Base-by-base conservation (phyloP, 2,797 vertebrate genomes). In the Pseudotriccus pelzelni region DNA sequence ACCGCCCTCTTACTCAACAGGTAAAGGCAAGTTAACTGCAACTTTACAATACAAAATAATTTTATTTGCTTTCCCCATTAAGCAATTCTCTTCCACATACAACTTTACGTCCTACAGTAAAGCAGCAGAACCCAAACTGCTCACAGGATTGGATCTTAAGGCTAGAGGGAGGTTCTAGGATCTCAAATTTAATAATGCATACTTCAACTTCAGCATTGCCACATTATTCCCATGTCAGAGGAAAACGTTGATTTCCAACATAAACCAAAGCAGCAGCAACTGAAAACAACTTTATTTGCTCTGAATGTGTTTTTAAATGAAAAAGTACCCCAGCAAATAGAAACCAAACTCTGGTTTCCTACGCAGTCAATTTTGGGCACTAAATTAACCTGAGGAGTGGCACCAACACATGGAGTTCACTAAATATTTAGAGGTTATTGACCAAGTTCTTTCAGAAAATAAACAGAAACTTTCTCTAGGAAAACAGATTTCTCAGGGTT, bases 351-450 rank as follows among this genome's bases (percentile, higher is more conserved):
- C 18, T 15, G 6, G 30, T 34, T 89, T 47, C 64, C 74, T 63
- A 44, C 0, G 0, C 1, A 1, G 15, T 43, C 13, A 25, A 44
- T 41, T 67, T 46, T 2, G 1, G 30, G 23, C 24, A 83, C 36
- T 23, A 63, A 75, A 49, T 46, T 68, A 69, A 62, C 55, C 30
- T 85, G 12, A 84, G 19, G 49, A 0, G 0, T 10, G 10, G 15
- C 14, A 76, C 7, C 44, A 49, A 55, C 8, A 32, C 1, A 55
- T 12, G 23, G 39, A 24, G 46, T 47, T 30, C 14, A 59, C 14
- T 63, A 44, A 66, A 41, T 44, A 30, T 4, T 10, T 22, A 27
- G 9, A 69, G 32, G 12, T 19, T 60, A 56, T 20, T 23, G 55
- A 56, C 14, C 39, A 43, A 77, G 22, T 14, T 23, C 41, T 82